Conservation (phyloP, 2,113 vertebrate species). For the Mormyrus lacerda region DNA sequence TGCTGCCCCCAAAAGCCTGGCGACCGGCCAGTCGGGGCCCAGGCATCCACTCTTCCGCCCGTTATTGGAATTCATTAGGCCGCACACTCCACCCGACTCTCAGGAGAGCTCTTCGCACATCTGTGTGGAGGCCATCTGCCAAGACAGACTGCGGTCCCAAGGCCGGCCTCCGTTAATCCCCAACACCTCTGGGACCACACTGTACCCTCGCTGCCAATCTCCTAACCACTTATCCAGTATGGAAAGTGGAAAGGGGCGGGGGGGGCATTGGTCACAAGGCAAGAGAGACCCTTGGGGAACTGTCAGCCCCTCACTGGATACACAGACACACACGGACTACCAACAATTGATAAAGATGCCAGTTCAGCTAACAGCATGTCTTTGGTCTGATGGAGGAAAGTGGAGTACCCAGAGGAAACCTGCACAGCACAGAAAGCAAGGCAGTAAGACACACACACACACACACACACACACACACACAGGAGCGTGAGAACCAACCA, state of each 20-base stretch:
- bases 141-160: neutral
- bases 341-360: neutral
- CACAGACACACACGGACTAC: neutral
- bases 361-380: neutral
- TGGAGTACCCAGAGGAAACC: neutral
- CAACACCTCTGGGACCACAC: neutral
- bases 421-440: neutral
- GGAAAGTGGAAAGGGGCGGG: neutral
- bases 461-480: neutral
- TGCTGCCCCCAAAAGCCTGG: neutral
- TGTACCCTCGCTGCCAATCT: neutral
- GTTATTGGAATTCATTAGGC: neutral
- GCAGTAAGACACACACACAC: neutral
- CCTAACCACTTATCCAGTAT: neutral
- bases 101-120: neutral
- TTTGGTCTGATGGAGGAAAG: neutral
- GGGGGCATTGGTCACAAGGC: neutral
- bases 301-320: neutral
- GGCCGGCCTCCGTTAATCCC: neutral
- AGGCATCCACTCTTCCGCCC: neutral
- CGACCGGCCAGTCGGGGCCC: neutral
- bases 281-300: neutral
- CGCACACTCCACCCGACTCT: neutral
- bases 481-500: neutral
- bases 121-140: neutral